phyloP scores from a whole-genome alignment of 2,888 invertebrate genomes.

The Spicauda simplicius region DNA sequence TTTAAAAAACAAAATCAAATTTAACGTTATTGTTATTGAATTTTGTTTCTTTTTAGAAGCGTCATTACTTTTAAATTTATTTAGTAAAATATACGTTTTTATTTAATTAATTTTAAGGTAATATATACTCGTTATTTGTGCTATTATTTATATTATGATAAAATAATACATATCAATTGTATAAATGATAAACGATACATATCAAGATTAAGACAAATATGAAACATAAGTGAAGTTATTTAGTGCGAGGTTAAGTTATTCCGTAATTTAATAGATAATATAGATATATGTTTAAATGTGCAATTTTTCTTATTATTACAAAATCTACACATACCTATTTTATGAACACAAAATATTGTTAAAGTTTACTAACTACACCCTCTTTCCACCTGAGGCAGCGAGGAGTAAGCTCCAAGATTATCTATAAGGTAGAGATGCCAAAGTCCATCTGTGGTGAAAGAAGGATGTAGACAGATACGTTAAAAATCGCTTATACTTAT shows the following conservation, averaged over 20 bases:
- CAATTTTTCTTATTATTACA: constrained; percentile 2
- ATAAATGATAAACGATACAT: constrained; percentile 32
- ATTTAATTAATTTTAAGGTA: no score
- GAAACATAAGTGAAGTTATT: constrained; percentile 1
- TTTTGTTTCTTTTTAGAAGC: no score
- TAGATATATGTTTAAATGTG: constrained; percentile 10
- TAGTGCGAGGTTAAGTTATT: constrained; percentile 13
- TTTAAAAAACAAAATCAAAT: no score
- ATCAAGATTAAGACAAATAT: constrained; percentile 19
- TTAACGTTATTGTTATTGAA: no score
- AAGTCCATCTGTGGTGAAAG: background rate
- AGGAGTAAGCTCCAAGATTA: background rate
- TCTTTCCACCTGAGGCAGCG: background rate
- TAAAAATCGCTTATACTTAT: constrained; percentile 1
- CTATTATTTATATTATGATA: no score
- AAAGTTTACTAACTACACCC: constrained; percentile 2
- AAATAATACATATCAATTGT: background rate
- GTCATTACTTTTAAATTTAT: no score
- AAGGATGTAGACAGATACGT: background rate
- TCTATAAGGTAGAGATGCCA: background rate
- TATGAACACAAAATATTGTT: constrained; percentile 12
- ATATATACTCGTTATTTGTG: no score
- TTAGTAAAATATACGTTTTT: no score
- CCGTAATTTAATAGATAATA: constrained; percentile 4
- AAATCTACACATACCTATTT: constrained; percentile 25